Evolutionary conservation across 2,113 vertebrate species (phyloP), one percentile per base, ranked within the genome.

Genomic region (Tetrao urogallus): DNA sequence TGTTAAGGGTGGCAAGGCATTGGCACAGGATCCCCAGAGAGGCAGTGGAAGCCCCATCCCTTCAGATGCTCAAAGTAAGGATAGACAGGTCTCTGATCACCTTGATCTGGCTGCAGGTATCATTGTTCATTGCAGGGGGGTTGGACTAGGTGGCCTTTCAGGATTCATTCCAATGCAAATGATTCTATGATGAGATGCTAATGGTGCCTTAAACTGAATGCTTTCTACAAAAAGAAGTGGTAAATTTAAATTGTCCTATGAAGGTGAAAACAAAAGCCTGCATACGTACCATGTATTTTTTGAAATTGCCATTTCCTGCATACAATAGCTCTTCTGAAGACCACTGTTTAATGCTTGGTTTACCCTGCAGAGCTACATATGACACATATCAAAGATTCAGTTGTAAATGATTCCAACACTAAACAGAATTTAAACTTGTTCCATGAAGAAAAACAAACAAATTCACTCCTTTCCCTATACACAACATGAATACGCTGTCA

Each of bases 281-380:
- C 42, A 82, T 19, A 40, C 65, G 47, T 48, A 47, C 80, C 61
- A 92, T 43, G 80, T 88, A 83, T 87, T 91, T 92, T 92, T 13
- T 25, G 75, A 87, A 88, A 73, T 28, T 88, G 56, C 14, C 32
- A 40, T 84, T 96, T 95, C 65, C 76, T 90, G 64, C 70, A 86
- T 81, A 71, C 22, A 83, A 9, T 81, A 83, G 88, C 67, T 92
- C 61, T 83, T 88, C 47, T 65, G 74, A 25, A 88, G 80, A 2
- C 0, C 63, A 81, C 57, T 17, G 86, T 93, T 94, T 88, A 73
- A 90, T 84, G 92, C 52, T 92, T 65, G 78, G 52, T 93, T 90
- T 93, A 90, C 83, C 83, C 86, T 90, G 70, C 86, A 81, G 72
- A 88, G 56, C 80, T 80, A 78, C 38, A 75, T 47, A 89, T 84